Conservation (phyloP, 2,888 invertebrate species). For the Cheilosia soror region DNA sequence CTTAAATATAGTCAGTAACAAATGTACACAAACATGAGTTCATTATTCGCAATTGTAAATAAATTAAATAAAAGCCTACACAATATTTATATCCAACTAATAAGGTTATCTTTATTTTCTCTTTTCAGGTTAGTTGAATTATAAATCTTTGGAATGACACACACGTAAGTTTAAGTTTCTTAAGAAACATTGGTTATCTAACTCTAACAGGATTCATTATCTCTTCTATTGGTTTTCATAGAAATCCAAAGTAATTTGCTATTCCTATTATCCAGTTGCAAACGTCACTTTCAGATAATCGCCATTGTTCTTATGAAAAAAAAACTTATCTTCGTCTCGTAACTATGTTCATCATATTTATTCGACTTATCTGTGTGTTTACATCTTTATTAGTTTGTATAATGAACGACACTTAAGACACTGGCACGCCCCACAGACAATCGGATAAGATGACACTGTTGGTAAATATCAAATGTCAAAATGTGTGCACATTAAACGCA, state of each 20-base stretch:
- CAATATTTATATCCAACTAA: slow-evolving; percentile 1
- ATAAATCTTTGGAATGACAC: background rate
- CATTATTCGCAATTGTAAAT: background rate
- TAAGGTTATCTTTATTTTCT: slow-evolving; percentile 27
- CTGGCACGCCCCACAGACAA: slow-evolving; percentile 8
- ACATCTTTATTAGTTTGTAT: slow-evolving; percentile 22
- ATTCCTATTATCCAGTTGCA: background rate
- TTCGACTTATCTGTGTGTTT: slow-evolving; percentile 30
- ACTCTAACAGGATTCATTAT: slow-evolving; percentile 15
- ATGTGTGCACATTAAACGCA: slow-evolving; percentile 20
- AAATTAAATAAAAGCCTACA: background rate
- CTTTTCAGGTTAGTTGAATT: slow-evolving; percentile 49
- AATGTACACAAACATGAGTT: too few species aligned
- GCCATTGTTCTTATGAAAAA: too few species aligned
- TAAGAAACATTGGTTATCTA: slow-evolving; percentile 16
- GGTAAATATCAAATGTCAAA: slow-evolving; percentile 56
- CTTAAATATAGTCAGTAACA: too few species aligned
- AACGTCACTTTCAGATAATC: background rate
- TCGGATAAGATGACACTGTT: slow-evolving; percentile 49
- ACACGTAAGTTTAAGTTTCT: slow-evolving; percentile 34
- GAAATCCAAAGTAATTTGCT: background rate
- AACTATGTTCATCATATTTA: slow-evolving; percentile 14
- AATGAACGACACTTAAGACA: slow-evolving; percentile 6
- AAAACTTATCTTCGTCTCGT: too few species aligned
- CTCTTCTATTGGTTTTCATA: background rate